A percentile compares a stretch with the other conserved stretches of the same genome.
These are phyloP conservation scores for Electrona antarctica DNA, from an alignment of 2,113 vertebrate genomes.

Conservation along the genomic window DNA sequence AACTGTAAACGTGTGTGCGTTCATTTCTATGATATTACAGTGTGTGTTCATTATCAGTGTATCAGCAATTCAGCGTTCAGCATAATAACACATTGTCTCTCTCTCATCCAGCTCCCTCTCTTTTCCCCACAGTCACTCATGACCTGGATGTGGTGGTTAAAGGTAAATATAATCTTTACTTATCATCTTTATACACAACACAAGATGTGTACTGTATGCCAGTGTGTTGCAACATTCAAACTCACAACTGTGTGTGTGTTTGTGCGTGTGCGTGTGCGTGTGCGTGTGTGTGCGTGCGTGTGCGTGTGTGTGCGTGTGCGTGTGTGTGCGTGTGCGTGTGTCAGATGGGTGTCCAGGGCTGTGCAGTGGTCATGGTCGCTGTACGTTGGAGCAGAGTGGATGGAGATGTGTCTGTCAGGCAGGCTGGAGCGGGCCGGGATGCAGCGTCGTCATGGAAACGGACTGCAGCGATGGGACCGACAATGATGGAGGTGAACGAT, in stretches of 20 bases:
- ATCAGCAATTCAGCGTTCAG: too few species aligned
- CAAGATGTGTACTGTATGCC: too few species aligned
- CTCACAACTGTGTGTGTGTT: neutral
- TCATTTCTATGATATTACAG: too few species aligned
- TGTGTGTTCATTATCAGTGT: neutral
- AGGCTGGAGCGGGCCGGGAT: constrained; percentile 95
- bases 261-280: constrained; percentile 40
- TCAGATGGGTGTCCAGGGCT: constrained; percentile 95
- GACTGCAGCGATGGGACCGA: constrained; percentile 94
- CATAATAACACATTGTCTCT: constrained; percentile 16
- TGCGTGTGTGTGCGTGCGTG: neutral
- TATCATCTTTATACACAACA: too few species aligned
- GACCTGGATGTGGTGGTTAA: constrained; percentile 81
- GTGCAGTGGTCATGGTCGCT: constrained; percentile 95
- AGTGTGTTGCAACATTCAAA: neutral
- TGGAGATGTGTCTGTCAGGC: constrained; percentile 98
- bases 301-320: constrained; percentile 6
- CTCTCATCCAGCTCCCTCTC: constrained; percentile 31
- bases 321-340: constrained; percentile 12
- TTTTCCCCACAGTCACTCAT: constrained; percentile 64
- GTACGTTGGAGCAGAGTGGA: constrained; percentile 96
- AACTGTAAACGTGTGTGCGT: constrained; percentile 27
- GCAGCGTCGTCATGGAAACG: constrained; percentile 98
- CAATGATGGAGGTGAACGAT: constrained; percentile 93
- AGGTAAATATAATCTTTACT: constrained; percentile 58